A percentile compares a stretch with the other conserved stretches of the same genome.
Evolutionary conservation across 1,140 invertebrate species (phyloP).

Genomic region (Drosophila repleta): DNA sequence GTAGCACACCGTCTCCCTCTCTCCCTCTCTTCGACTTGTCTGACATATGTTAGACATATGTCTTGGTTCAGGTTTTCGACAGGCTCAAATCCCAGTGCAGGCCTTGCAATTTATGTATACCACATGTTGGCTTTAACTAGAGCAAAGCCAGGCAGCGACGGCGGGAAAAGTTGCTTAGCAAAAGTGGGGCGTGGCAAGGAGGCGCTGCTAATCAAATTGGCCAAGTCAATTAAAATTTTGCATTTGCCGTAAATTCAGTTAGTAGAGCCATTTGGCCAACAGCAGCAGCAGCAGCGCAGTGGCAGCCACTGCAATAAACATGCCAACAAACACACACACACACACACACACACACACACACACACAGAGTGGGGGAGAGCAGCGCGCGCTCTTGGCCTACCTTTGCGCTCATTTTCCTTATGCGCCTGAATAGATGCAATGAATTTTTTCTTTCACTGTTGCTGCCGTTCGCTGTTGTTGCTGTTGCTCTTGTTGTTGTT

Average conservation of each 20-base stretch:
- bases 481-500: conserved; percentile 9
- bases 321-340: conserved; percentile 17
- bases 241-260: conserved; percentile 36
- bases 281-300: conserved; percentile 42
- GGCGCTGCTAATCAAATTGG: conserved; percentile 30
- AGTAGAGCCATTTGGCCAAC: conserved; percentile 5
- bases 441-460: conserved; percentile 44
- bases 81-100: conserved; percentile 44
- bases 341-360: conserved; percentile 20
- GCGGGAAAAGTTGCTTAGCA: not conserved
- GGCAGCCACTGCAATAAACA: conserved; percentile 48
- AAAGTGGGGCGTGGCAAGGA: not conserved
- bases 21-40: not conserved
- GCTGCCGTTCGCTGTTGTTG: conserved; percentile 13
- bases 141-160: too few species aligned
- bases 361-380: not conserved
- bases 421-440: conserved; percentile 75
- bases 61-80: conserved; percentile 9
- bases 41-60: conserved; percentile 67
- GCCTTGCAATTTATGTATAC: conserved; percentile 61
- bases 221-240: conserved; percentile 45
- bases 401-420: conserved; percentile 80
- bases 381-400: conserved; percentile 60
- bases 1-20: too few species aligned
- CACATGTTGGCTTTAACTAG: not conserved